A percentile compares a stretch with the other conserved stretches of the same genome.
Conservation (phyloP, 2,797 vertebrate genomes). For the Dermochelys coriacea region DNA sequence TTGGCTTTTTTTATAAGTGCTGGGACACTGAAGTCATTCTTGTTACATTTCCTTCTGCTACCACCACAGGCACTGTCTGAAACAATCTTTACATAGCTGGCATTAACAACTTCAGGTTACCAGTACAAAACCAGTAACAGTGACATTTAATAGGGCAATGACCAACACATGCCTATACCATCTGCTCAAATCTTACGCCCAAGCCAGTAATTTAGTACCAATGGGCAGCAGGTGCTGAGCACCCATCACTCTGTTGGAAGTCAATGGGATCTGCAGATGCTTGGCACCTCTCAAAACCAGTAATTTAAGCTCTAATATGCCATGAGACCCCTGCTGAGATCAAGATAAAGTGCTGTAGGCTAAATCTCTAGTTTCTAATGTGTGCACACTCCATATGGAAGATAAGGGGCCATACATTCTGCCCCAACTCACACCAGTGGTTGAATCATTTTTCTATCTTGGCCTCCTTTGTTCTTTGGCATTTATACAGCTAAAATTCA, state of each 20-base stretch:
- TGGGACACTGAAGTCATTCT: not conserved
- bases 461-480: not conserved
- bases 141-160: not conserved
- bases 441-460: not conserved
- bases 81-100: not conserved
- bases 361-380: not conserved
- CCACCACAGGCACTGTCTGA: not conserved
- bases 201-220: not conserved
- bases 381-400: not conserved
- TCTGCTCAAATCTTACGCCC: not conserved
- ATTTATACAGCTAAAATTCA: not conserved
- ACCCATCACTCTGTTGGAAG: not conserved
- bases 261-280: not conserved
- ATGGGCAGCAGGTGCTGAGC: not conserved
- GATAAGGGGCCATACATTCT: not conserved
- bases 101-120: not conserved
- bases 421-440: rapidly evolving
- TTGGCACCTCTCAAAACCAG: not conserved
- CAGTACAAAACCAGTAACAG: not conserved
- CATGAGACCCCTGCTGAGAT: rapidly evolving
- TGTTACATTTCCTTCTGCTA: not conserved
- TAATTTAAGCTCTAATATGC: not conserved
- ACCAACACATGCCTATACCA: not conserved
- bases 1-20: not conserved
- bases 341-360: rapidly evolving